phyloP scores from a whole-genome alignment of 2,888 invertebrate genomes.

The Trissolcus japonicus region DNA sequence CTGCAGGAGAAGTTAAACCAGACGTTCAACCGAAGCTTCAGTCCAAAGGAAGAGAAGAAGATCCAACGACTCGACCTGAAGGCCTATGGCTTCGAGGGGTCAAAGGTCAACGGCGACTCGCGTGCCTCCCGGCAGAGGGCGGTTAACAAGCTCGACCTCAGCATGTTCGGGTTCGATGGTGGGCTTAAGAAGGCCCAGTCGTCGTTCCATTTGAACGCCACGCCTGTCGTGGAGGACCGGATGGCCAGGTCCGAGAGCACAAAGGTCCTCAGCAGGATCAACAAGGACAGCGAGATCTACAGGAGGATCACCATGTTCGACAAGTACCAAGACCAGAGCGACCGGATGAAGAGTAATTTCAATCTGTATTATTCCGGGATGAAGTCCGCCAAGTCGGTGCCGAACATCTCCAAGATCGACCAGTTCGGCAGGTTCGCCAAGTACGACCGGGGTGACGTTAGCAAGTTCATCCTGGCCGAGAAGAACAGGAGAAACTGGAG shows the following conservation, averaged over 20 bases:
- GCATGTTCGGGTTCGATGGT: slow-evolving; percentile 68
- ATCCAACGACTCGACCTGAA: slow-evolving; percentile 68
- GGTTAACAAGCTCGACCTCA: slow-evolving; percentile 68
- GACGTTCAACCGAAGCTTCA: slow-evolving; percentile 16
- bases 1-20: slow-evolving; percentile 70
- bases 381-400: slow-evolving; percentile 69
- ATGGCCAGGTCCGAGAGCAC: slow-evolving; percentile 57
- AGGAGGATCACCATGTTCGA: slow-evolving; percentile 56
- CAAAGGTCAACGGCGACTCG: slow-evolving; percentile 43
- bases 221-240: slow-evolving; percentile 55
- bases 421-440: slow-evolving; percentile 50
- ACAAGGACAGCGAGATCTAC: slow-evolving; percentile 51
- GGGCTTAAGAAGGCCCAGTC: slow-evolving; percentile 68
- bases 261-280: slow-evolving; percentile 62
- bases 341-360: slow-evolving; percentile 9
- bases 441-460: slow-evolving; percentile 51
- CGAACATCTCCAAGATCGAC: slow-evolving; percentile 65
- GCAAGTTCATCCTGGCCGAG: slow-evolving; percentile 44
- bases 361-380: slow-evolving; percentile 45
- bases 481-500: slow-evolving; percentile 28
- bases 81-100: slow-evolving; percentile 70
- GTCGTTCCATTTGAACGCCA: slow-evolving; percentile 64
- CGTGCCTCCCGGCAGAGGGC: slow-evolving; percentile 60
- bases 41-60: slow-evolving; percentile 57
- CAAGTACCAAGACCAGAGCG: slow-evolving; percentile 42